These are phyloP conservation scores for Cerceris ruficornis DNA, from an alignment of 2,888 invertebrate species.

Conservation along the genomic window DNA sequence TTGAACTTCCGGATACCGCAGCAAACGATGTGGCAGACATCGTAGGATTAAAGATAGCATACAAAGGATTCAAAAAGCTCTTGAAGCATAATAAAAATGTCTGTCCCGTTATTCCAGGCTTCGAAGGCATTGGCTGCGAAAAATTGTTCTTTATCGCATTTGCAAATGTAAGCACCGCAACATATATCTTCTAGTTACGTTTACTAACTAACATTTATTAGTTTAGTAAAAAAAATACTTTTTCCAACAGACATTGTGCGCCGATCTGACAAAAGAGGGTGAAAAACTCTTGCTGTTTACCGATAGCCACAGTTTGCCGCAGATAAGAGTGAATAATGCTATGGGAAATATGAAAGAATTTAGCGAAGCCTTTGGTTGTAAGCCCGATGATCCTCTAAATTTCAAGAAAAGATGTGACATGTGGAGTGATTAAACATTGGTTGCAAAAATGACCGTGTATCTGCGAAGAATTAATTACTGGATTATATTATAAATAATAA, in stretches of 20 bases:
- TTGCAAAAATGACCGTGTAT: too few relatives aligned
- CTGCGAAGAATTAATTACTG: too few relatives aligned
- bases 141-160: slow-evolving; percentile 9
- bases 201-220: too few relatives aligned
- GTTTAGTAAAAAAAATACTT: too few relatives aligned
- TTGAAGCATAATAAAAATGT: not conserved
- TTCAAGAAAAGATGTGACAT: not conserved
- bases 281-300: not conserved
- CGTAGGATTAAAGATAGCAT: not conserved
- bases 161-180: not conserved
- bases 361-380: not conserved
- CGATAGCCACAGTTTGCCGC: not conserved
- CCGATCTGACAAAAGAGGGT: not conserved
- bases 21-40: not conserved
- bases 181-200: too few relatives aligned
- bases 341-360: slow-evolving; percentile 2
- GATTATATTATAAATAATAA: too few relatives aligned
- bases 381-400: not conserved
- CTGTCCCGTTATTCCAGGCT: not conserved
- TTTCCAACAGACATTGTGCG: not conserved
- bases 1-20: too few relatives aligned
- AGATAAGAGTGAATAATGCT: not conserved
- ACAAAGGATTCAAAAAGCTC: not conserved
- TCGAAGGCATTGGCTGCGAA: not conserved
- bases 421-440: not conserved